These are phyloP conservation scores for Spatulosminthurus flaviceps DNA, from an alignment of 2,888 invertebrate species.

Conservation along the genomic window DNA sequence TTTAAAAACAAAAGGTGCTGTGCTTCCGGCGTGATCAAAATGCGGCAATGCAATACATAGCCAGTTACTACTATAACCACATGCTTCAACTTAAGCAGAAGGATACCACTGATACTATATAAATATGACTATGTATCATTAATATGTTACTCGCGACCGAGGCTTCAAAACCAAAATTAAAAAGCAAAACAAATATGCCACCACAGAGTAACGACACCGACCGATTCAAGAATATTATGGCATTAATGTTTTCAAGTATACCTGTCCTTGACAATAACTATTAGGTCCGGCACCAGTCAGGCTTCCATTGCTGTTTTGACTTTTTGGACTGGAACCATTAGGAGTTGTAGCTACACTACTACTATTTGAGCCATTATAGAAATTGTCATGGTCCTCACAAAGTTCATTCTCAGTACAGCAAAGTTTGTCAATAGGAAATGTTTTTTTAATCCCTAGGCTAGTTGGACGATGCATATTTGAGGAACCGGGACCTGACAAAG, in stretches of 20 bases:
- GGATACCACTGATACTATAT: too few species aligned
- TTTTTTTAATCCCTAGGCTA: constrained; percentile 57
- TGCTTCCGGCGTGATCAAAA: too few species aligned
- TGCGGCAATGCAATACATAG: too few species aligned
- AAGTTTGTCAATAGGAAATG: constrained; percentile 69
- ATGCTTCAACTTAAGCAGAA: too few species aligned
- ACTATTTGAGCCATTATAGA: constrained; percentile 27
- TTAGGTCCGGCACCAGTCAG: constrained; percentile 46
- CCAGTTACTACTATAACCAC: too few species aligned
- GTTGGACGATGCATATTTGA: constrained; percentile 7
- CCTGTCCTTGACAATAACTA: constrained; percentile 37
- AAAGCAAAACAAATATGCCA: neutral
- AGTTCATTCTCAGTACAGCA: constrained; percentile 68
- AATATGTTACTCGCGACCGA: neutral
- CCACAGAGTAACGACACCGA: neutral
- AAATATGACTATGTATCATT: too few species aligned
- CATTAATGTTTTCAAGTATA: constrained; percentile 6
- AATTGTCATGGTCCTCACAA: constrained; percentile 58
- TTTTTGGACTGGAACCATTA: constrained; percentile 3
- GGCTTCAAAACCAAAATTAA: neutral
- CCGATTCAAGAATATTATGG: neutral
- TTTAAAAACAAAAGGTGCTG: too few species aligned
- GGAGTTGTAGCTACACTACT: constrained; percentile 3
- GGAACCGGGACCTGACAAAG: constrained; percentile 66
- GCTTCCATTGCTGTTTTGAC: constrained; percentile 32